Conservation (phyloP, 2,888 invertebrate species). For the Nomada fucata region DNA sequence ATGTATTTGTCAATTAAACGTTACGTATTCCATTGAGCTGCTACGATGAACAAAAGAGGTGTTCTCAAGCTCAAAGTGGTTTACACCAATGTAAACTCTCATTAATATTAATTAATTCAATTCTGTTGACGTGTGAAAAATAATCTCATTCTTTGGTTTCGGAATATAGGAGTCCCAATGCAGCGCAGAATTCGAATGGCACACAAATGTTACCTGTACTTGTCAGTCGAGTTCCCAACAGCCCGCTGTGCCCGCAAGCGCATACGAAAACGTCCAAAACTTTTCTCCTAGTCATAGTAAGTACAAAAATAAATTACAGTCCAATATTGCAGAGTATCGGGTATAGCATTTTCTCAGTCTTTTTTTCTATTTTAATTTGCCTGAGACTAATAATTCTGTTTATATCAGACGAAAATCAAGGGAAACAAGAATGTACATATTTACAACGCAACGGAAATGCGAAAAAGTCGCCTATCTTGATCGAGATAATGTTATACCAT, state of each 20-base stretch:
- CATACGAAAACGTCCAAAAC: not conserved
- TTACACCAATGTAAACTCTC: no score
- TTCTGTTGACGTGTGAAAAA: not conserved
- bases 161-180: slow-evolving; percentile 72
- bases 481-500: not conserved
- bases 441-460: no score
- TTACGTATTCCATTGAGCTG: no score
- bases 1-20: not conserved
- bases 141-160: not conserved
- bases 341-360: no score
- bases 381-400: no score
- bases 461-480: not conserved
- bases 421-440: no score
- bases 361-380: no score
- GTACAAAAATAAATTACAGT: slow-evolving; percentile 9
- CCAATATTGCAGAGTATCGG: not conserved
- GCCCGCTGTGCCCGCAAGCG: not conserved
- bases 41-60: no score
- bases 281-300: slow-evolving; percentile 56
- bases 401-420: no score
- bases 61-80: no score
- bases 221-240: slow-evolving; percentile 4
- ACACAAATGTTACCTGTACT: slow-evolving; percentile 72
- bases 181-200: slow-evolving; percentile 75
- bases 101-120: not conserved